Percentiles rank a stretch among this genome's conserved stretches.
Evolutionary conservation across 2,113 vertebrate genomes (phyloP).

Genomic region (Balaeniceps rex): DNA sequence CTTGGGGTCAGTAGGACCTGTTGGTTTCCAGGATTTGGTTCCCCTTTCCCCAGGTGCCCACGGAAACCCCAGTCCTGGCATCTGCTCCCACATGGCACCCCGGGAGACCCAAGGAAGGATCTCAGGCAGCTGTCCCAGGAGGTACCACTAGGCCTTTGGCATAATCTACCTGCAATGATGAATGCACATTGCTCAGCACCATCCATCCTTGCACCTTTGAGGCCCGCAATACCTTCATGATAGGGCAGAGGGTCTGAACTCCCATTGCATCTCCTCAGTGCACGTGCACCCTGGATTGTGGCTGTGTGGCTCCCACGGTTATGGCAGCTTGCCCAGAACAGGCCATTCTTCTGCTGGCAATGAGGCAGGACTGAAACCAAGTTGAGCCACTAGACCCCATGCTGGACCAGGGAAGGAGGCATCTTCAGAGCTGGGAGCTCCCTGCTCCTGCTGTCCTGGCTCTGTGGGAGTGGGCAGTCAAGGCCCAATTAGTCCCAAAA

Average conservation of each 20-base stretch:
- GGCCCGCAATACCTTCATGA: constrained; percentile 21
- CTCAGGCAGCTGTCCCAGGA: background rate
- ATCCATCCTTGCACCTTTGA: constrained; percentile 60
- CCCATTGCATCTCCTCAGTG: background rate
- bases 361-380: background rate
- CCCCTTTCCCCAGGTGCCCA: background rate
- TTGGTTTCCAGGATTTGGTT: background rate
- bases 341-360: constrained; percentile 27
- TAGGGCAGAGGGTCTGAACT: background rate
- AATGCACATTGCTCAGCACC: background rate
- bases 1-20: background rate
- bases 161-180: constrained; percentile 71
- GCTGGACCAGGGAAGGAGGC: background rate
- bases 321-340: background rate
- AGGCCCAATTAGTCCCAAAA: background rate
- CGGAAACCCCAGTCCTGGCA: background rate
- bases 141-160: background rate
- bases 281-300: background rate
- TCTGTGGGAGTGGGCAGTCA: background rate
- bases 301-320: background rate
- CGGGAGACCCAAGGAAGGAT: background rate
- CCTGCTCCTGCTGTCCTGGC: background rate
- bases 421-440: background rate
- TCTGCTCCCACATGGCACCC: background rate
- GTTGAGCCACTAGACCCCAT: background rate